Base-by-base conservation (phyloP, 1,140 invertebrate species). In the Ephestia elutella region DNA sequence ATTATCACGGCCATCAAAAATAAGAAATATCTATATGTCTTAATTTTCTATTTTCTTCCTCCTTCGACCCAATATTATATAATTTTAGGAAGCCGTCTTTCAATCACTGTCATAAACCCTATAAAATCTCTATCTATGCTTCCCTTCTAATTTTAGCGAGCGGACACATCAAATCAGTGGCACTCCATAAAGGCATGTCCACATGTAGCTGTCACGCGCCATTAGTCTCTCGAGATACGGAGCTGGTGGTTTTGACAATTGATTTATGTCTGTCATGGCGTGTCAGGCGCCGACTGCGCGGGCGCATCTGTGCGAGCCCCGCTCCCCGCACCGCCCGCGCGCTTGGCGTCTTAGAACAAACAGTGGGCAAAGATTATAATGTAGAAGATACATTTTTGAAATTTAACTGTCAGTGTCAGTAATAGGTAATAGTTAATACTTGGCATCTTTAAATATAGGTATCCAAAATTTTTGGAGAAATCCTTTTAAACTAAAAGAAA, bases 161-260 rank as follows among this genome's bases (percentile, higher is more conserved):
- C 38, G 38, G 38, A 44, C 38, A 44, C 38, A 44, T 44, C 38
- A 44, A 44, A n/a, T 44, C 38, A 44, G 10, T 44, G 15, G 10
- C 38, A 44, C 13, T 15, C 7, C 38, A 44, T 44, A 44, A 44
- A 44, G 38, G 13, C 38, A 44, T 44, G 38, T 44, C 38, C 38
- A 44, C 38, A 44, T 44, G 38, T 7, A 2, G 38, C 38, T 44
- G 38, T 44, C 38, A 44, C 38, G 38, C 38, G 38, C 38, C 38
- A 44, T 44, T 44, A 44, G 38, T 44, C 38, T 44, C 38, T 44
- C 38, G 38, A 44, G 38, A 44, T 44, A 44, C 38, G 38, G 38
- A 44, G 38, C 38, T 44, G 38, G 38, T 44, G 38, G 38, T 44
- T 44, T 44, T 44, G 38, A 44, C 38, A 44, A 44, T 44, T 44